Conservation (phyloP, 2,113 vertebrate species). For the Pluvialis apricaria region DNA sequence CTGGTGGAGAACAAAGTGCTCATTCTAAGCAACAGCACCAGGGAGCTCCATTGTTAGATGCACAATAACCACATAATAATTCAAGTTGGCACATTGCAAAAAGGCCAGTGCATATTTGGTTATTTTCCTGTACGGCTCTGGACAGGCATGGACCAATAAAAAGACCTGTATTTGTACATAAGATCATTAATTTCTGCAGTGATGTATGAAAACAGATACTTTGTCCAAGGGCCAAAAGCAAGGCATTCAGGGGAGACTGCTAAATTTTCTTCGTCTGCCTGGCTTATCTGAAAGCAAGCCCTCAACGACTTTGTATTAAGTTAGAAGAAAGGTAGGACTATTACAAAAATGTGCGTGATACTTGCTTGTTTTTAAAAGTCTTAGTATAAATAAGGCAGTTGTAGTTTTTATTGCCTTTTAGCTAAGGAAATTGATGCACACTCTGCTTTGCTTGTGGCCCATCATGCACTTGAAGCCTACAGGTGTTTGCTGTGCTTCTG, state of each 20-base stretch:
- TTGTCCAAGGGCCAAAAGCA: neutral
- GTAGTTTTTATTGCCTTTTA: neutral
- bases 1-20: neutral
- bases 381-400: neutral
- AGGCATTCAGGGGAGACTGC: neutral
- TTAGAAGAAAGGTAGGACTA: neutral
- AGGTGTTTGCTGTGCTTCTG: neutral
- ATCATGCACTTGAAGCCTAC: neutral
- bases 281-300: neutral
- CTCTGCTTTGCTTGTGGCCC: neutral
- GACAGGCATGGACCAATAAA: neutral
- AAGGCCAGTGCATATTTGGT: neutral
- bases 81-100: neutral
- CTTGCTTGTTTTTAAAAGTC: neutral
- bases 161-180: neutral
- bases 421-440: neutral
- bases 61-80: neutral
- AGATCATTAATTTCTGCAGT: neutral
- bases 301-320: neutral
- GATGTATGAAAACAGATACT: neutral
- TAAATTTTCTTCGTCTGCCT: neutral
- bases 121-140: neutral
- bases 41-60: neutral
- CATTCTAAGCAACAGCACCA: neutral
- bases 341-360: neutral